A percentile compares a stretch with the other conserved stretches of the same genome.
Evolutionary conservation across 2,797 vertebrate species (phyloP).

Genomic region (Enoplosus armatus): DNA sequence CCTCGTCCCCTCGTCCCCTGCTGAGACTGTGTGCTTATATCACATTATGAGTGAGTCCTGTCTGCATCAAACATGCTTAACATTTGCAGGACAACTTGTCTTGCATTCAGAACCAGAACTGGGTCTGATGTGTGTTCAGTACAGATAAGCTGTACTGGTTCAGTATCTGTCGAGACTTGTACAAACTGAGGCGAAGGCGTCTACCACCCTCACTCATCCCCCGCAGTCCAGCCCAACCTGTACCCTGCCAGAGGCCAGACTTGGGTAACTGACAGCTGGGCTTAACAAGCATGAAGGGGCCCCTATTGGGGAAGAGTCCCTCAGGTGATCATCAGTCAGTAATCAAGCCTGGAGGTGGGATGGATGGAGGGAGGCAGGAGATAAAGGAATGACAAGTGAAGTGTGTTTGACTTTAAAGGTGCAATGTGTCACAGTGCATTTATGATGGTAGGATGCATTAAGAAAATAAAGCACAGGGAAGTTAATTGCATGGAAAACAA

Average conservation of each 20-base stretch:
- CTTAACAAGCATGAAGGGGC: constrained; percentile 30
- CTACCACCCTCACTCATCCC: not conserved
- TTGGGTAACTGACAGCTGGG: constrained; percentile 41
- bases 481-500: not conserved
- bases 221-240: constrained; percentile 17
- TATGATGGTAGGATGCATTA: not conserved
- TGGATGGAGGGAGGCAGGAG: constrained; percentile 4
- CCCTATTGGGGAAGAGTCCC: constrained; percentile 23
- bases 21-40: too few species aligned
- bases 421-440: not conserved
- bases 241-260: constrained; percentile 36
- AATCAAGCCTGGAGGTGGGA: constrained; percentile 6
- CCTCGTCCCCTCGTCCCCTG: too few species aligned
- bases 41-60: too few species aligned
- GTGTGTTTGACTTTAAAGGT: constrained; percentile 1
- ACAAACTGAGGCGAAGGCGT: not conserved
- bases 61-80: too few species aligned
- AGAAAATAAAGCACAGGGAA: not conserved
- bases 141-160: constrained; percentile 9
- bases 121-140: not conserved
- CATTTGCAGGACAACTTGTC: too few species aligned
- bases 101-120: constrained; percentile 5
- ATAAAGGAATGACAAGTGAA: not conserved
- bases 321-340: constrained; percentile 48
- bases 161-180: constrained; percentile 32